Conservation (phyloP, 2,113 vertebrate species). For the Hystrix brachyura region DNA sequence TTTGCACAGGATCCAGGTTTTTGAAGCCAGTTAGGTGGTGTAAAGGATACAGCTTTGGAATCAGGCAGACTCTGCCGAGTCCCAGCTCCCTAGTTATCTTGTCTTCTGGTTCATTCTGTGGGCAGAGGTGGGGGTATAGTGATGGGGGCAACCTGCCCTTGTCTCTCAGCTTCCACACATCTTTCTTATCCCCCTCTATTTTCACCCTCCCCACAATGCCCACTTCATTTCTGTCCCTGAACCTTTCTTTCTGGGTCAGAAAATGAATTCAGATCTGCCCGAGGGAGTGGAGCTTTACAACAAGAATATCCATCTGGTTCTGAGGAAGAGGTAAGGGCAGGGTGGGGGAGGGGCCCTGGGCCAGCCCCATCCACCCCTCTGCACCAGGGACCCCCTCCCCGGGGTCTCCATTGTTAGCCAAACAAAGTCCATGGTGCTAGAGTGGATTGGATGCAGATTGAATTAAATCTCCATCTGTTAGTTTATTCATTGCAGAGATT, state of each 20-base stretch:
- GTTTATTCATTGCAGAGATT: slow-evolving; percentile 72
- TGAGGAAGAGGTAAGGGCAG: slow-evolving; percentile 32
- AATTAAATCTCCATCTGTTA: slow-evolving; percentile 83
- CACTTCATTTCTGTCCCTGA: slow-evolving; percentile 37
- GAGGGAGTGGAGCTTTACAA: slow-evolving; percentile 66
- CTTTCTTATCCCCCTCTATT: background rate
- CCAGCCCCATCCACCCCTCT: background rate
- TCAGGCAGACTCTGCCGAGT: background rate
- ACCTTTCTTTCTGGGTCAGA: slow-evolving; percentile 28
- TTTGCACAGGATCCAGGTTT: background rate
- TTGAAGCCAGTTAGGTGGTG: background rate
- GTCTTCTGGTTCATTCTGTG: background rate
- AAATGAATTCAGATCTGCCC: slow-evolving; percentile 68
- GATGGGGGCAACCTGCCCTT: background rate
- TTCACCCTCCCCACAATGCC: background rate
- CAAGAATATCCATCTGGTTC: slow-evolving; percentile 74
- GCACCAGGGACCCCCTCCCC: background rate
- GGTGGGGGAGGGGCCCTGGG: background rate
- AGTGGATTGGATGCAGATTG: slow-evolving; percentile 73
- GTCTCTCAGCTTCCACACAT: background rate
- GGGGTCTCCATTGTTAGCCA: slow-evolving; percentile 75
- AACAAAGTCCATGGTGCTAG: slow-evolving; percentile 65
- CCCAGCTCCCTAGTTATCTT: background rate
- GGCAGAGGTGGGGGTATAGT: no score
- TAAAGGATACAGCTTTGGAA: background rate